Conservation (phyloP, 2,113 vertebrate species). For the western clawed frog (Xenopus tropicalis) region UCB_Xtro_10.0 CM004448.2:110377001-110377500, state of each 20-base stretch:
- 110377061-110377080: constrained; percentile 86
- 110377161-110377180: constrained; percentile 11
- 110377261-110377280: constrained; percentile 43
- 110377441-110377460: too few relatives aligned
- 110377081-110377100: constrained; percentile 80
- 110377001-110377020: too few relatives aligned
- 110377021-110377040: too few relatives aligned
- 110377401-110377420: too few relatives aligned
- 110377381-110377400: too few relatives aligned
- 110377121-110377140: constrained; percentile 66
- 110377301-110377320: constrained; percentile 68
- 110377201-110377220: constrained; percentile 46
- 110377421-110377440: too few relatives aligned
- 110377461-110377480: too few relatives aligned
- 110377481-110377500: too few relatives aligned
- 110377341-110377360: too few relatives aligned
- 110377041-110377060: too few relatives aligned
- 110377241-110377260: constrained; percentile 44
- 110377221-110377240: constrained; percentile 57
- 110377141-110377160: constrained; percentile 21
- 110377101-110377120: constrained; percentile 86
- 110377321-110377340: too few relatives aligned
- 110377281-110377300: constrained; percentile 60
- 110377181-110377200: constrained; percentile 41
- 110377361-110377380: too few relatives aligned